phyloP scores from a whole-genome alignment of 2,888 invertebrate species.

The Odontomyia ornata region DNA sequence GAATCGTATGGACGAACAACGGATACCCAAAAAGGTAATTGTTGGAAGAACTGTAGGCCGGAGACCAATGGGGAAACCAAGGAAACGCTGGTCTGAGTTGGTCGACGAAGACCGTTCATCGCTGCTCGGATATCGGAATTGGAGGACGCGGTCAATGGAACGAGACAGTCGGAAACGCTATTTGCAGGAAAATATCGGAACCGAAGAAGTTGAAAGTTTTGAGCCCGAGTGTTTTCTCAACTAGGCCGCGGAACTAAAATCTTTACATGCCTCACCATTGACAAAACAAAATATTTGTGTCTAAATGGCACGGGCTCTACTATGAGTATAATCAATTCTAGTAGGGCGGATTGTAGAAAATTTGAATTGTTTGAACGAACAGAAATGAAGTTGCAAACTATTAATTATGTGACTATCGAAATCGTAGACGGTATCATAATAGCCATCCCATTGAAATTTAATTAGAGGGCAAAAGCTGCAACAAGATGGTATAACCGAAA shows the following conservation, averaged over 20 bases:
- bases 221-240: constrained; percentile 17
- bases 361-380: constrained; percentile 2
- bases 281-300: neutral
- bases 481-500: neutral
- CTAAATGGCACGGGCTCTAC: neutral
- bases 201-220: constrained; percentile 12
- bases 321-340: constrained; percentile 23
- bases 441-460: neutral
- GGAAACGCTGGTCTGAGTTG: too few species aligned
- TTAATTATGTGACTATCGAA: neutral
- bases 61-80: too few species aligned
- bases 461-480: neutral
- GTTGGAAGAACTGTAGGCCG: too few species aligned
- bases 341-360: neutral
- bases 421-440: neutral
- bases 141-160: too few species aligned
- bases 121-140: too few species aligned
- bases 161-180: too few species aligned
- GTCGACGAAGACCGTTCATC: too few species aligned
- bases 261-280: neutral
- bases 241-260: constrained; percentile 18
- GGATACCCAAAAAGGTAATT: too few species aligned
- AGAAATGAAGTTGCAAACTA: constrained; percentile 14
- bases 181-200: neutral
- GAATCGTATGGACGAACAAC: too few species aligned